Percentiles rank a stretch among this genome's conserved stretches.
phyloP scores from a whole-genome alignment of 2,113 vertebrate genomes.

The Aspidoscelis tigris region DNA sequence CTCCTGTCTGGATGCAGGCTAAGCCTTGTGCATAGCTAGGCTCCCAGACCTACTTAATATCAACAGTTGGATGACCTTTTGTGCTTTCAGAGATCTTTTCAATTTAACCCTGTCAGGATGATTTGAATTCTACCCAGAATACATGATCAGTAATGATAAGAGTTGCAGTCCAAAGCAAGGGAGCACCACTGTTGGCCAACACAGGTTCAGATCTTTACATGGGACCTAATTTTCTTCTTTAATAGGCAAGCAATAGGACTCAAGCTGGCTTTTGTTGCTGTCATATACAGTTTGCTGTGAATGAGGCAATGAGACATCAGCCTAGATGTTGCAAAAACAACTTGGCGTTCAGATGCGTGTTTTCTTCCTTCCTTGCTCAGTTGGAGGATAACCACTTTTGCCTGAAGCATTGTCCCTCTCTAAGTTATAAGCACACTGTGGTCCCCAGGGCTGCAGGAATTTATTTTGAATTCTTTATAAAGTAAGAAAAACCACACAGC shows the following conservation, averaged over 20 bases:
- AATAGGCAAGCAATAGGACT: background rate
- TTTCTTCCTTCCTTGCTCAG: conserved; percentile 10
- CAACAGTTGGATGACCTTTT: too few species aligned
- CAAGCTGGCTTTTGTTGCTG: background rate
- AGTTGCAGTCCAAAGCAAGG: too few species aligned
- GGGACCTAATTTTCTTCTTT: background rate
- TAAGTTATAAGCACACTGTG: background rate
- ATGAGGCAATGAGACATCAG: accelerated
- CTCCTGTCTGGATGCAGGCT: too few species aligned
- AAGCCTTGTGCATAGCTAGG: too few species aligned
- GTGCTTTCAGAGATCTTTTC: too few species aligned
- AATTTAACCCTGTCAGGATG: too few species aligned
- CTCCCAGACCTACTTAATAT: too few species aligned
- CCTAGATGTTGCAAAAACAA: background rate
- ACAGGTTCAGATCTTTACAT: too few species aligned
- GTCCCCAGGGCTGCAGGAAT: conserved; percentile 53
- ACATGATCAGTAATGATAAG: too few species aligned
- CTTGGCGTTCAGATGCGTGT: background rate
- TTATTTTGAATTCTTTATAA: conserved; percentile 67
- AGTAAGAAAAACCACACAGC: conserved; percentile 61
- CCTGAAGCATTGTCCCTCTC: background rate
- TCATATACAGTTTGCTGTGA: background rate
- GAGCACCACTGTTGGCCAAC: too few species aligned
- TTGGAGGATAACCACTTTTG: background rate
- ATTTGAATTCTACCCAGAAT: too few species aligned